Evolutionary conservation across 2,888 invertebrate genomes (phyloP).

Genomic region (Drosophila anomelani): DNA sequence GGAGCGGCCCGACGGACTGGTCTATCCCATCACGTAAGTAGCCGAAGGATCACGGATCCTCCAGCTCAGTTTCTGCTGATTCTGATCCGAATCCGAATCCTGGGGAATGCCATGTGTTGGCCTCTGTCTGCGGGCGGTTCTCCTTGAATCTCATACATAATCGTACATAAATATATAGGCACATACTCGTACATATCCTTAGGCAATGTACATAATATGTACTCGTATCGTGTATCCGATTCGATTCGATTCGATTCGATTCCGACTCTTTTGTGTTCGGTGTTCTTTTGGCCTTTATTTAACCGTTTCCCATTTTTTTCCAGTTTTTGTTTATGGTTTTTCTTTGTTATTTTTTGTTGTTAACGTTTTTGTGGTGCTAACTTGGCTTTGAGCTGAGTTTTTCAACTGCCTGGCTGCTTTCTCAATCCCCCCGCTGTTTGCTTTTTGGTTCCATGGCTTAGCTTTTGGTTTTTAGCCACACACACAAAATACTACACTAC

Average conservation of each 20-base stretch:
- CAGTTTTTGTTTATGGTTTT: background rate
- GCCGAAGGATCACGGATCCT: background rate
- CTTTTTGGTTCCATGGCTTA: slow-evolving; percentile 52
- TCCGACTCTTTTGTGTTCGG: slow-evolving; percentile 10
- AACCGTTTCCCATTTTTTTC: background rate
- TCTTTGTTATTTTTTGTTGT: slow-evolving; percentile 4
- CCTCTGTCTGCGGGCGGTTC: slow-evolving; percentile 55
- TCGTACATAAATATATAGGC: slow-evolving; percentile 27
- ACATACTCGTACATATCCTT: slow-evolving; percentile 23
- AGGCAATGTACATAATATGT: slow-evolving; percentile 39
- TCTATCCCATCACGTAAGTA: slow-evolving; percentile 92
- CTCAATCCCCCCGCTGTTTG: slow-evolving; percentile 37
- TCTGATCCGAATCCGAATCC: background rate
- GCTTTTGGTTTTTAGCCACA: slow-evolving; percentile 66
- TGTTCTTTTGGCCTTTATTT: slow-evolving; percentile 13
- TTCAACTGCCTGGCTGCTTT: slow-evolving; percentile 65
- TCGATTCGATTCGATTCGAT: slow-evolving; percentile 3
- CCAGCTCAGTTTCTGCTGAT: background rate
- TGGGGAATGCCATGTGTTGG: slow-evolving; percentile 42
- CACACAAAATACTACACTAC: slow-evolving; percentile 14
- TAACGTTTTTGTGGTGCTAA: slow-evolving; percentile 2
- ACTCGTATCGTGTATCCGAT: slow-evolving; percentile 20
- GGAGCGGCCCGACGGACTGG: slow-evolving; percentile 88
- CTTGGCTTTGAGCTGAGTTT: slow-evolving; percentile 26
- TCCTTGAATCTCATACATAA: slow-evolving; percentile 34